Evolutionary conservation across 2,113 vertebrate genomes (phyloP).

Genomic region (Cinclus mexicanus): DNA sequence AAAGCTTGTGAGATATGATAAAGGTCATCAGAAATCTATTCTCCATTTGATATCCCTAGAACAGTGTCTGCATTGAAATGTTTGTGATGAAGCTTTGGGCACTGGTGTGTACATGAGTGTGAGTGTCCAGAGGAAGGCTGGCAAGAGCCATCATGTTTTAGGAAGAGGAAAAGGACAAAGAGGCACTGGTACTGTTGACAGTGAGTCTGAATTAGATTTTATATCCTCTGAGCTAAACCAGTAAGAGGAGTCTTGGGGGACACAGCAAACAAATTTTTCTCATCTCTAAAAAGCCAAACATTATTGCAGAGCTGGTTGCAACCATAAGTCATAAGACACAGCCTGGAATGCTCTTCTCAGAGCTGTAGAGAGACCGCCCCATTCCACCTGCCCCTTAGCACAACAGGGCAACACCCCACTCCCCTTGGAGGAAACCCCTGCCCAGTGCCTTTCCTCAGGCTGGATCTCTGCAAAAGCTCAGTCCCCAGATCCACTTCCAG

Average conservation of each 20-base stretch:
- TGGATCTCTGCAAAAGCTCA: background rate
- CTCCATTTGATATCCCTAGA: background rate
- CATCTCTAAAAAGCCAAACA: background rate
- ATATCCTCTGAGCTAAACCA: background rate
- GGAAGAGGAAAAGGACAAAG: background rate
- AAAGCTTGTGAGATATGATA: background rate
- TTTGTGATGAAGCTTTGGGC: background rate
- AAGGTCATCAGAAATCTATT: slow-evolving; percentile 13
- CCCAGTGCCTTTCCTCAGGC: background rate
- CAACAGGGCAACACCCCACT: background rate
- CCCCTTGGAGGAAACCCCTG: background rate
- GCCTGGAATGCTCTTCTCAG: background rate
- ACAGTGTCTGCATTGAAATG: background rate
- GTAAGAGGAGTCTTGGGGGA: background rate
- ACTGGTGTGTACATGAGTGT: background rate
- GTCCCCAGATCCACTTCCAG: background rate
- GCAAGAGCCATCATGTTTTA: background rate
- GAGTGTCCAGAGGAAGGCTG: background rate
- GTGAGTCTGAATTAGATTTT: background rate
- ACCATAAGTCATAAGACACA: background rate
- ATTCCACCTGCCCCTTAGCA: background rate
- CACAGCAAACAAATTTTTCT: background rate
- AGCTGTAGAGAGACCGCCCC: background rate
- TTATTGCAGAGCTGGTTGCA: background rate
- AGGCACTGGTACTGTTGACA: background rate